These are phyloP conservation scores for Protomyctophum bolini DNA, from an alignment of 2,113 vertebrate genomes.

Conservation along the genomic window DNA sequence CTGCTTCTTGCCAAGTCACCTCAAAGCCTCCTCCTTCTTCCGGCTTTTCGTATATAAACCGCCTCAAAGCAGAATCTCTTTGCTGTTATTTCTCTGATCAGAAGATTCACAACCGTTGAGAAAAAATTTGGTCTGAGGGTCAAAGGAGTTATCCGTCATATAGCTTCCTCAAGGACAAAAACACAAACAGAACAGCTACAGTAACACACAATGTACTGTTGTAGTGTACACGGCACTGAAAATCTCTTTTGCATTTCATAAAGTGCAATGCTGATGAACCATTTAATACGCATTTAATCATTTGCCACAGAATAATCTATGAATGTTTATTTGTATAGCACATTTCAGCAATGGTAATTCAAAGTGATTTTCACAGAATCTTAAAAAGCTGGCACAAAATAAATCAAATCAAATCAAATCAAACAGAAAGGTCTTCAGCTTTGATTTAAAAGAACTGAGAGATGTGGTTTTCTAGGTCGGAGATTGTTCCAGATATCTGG, in stretches of 20 bases:
- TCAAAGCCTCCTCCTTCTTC: slow-evolving; percentile 37
- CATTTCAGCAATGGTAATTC: no score
- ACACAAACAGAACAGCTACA: slow-evolving; percentile 13
- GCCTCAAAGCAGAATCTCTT: slow-evolving; percentile 38
- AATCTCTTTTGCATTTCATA: slow-evolving; percentile 20
- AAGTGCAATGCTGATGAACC: not conserved
- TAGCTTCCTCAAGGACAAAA: slow-evolving; percentile 53
- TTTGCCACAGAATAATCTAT: not conserved
- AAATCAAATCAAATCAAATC: no score
- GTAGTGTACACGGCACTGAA: not conserved
- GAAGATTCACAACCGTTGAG: slow-evolving; percentile 64
- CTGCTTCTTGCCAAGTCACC: slow-evolving; percentile 53
- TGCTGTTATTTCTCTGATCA: slow-evolving; percentile 41
- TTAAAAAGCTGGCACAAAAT: no score
- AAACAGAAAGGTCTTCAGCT: no score
- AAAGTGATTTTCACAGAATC: no score
- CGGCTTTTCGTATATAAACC: slow-evolving; percentile 38
- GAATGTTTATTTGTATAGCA: no score
- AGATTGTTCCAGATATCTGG: no score
- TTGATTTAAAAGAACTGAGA: no score
- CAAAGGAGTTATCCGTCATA: slow-evolving; percentile 64
- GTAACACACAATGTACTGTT: slow-evolving; percentile 29
- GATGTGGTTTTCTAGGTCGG: no score
- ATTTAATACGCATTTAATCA: slow-evolving; percentile 16
- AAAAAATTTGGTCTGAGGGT: slow-evolving; percentile 33